Evolutionary conservation across 2,113 vertebrate genomes (phyloP), one percentile per base, ranked within the genome.

Genomic region (Isurus oxyrinchus): DNA sequence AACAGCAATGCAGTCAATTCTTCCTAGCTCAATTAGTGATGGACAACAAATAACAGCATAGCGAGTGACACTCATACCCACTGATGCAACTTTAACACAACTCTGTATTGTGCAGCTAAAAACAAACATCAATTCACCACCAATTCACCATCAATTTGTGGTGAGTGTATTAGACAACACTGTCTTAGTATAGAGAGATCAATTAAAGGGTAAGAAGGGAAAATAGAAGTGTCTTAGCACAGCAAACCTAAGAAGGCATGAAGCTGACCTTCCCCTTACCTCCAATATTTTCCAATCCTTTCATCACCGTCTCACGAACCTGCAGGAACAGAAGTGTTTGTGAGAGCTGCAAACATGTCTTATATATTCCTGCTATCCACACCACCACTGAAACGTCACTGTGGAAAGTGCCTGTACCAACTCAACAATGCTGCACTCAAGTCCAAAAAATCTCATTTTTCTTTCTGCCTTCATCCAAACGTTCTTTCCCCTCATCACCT

Each of bases 251-350:
- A 61, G 3, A 57, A 8, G 35, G 27, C 57, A n/a, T 61, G 5
- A 93, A 61, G 90, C 35, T 19, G 35, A 93, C 57, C 35, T 10
- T 25, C 96, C 88, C 96, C 98, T 98, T 98, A 99, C 99, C 99
- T 97, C 99, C 99, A 57, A 99, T 98, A 66, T 99, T 99, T 97
- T 98, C 98, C 96, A 99, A 97, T 96, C 99, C 99, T 96, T 98
- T 97, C 55, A 98, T 97, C 53, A 99, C 25, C 0, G 99, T 99
- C 97, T 99, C 99, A 97, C 98, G 97, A 96, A 99, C 98, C 99
- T 99, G 97, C 96, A 96, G 97, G 97, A 93, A 86, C 96, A 97
- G 97, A 97, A 96, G 66, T 31, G 81, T 81, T 96, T 35, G 23
- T 79, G 84, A 88, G 72, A 61, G 44, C 1, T 72, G 5, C 67